These are phyloP conservation scores for Habrosyne pyritoides DNA, from an alignment of 2,888 invertebrate genomes.

Conservation along the genomic window DNA sequence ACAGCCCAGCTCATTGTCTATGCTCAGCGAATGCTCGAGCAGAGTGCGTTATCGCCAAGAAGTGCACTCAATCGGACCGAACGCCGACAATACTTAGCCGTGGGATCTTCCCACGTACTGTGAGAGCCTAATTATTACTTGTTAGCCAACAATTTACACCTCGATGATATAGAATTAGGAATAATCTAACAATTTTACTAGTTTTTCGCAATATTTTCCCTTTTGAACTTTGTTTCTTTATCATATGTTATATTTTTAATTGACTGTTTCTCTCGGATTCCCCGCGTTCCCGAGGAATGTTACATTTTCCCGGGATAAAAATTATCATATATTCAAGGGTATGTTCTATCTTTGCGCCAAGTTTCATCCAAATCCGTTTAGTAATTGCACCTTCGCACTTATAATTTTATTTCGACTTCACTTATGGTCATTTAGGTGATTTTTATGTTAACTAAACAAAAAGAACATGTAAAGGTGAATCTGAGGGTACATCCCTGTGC, in stretches of 20 bases:
- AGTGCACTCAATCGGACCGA: conserved; percentile 60
- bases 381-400: no score
- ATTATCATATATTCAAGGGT: no score
- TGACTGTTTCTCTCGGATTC: no score
- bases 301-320: no score
- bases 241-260: conserved; percentile 11
- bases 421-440: not conserved
- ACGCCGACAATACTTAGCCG: conserved; percentile 45
- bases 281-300: no score
- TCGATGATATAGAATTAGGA: conserved; percentile 23
- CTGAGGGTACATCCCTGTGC: not conserved
- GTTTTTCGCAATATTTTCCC: not conserved
- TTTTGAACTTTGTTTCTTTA: conserved; percentile 14
- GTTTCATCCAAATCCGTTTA: no score
- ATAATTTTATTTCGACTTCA: no score
- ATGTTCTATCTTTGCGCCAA: no score
- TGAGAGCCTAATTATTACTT: conserved; percentile 55
- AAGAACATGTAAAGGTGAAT: not conserved
- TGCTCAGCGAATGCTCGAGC: conserved; percentile 44
- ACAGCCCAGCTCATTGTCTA: conserved; percentile 47
- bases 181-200: conserved; percentile 1
- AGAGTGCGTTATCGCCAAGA: conserved; percentile 60
- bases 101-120: conserved; percentile 75
- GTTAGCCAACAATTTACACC: conserved; percentile 65
- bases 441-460: not conserved